Evolutionary conservation across 1,140 invertebrate species (phyloP).

Genomic region (Drosophila navojoa): DNA sequence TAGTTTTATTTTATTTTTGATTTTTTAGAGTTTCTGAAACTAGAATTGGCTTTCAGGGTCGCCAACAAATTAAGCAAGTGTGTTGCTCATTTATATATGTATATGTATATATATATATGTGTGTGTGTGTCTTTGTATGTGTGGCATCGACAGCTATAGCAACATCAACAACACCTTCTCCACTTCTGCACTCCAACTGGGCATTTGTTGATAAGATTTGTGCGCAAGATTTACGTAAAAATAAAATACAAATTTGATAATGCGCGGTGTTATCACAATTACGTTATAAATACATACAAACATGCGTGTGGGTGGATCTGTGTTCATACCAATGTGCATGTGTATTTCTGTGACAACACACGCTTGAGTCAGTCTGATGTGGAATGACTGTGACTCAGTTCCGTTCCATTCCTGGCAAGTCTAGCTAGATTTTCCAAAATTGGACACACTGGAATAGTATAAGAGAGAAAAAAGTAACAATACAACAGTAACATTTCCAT

Average conservation of each 20-base stretch:
- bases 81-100: background rate
- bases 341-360: slow-evolving; percentile 14
- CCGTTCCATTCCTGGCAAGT: slow-evolving; percentile 37
- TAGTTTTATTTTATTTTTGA: slow-evolving; percentile 18
- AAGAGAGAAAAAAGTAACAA: slow-evolving; percentile 7
- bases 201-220: slow-evolving; percentile 46
- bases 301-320: slow-evolving; percentile 1
- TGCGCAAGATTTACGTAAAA: slow-evolving; percentile 46
- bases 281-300: slow-evolving; percentile 17
- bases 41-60: slow-evolving; percentile 51
- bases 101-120: background rate
- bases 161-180: slow-evolving; percentile 3
- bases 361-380: slow-evolving; percentile 21
- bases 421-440: slow-evolving; percentile 51
- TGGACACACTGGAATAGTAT: slow-evolving; percentile 53
- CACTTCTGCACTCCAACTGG: background rate
- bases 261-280: slow-evolving; percentile 27
- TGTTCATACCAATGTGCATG: too few species aligned
- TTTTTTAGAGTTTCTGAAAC: slow-evolving; percentile 31
- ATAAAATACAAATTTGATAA: slow-evolving; percentile 46
- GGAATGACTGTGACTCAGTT: slow-evolving; percentile 47
- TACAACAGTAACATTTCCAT: slow-evolving; percentile 12
- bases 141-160: slow-evolving; percentile 13
- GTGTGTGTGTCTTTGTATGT: too few species aligned
- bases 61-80: slow-evolving; percentile 25